These are phyloP conservation scores for Dermochelys coriacea DNA, from an alignment of 2,797 vertebrate species.

Conservation along the genomic window DNA sequence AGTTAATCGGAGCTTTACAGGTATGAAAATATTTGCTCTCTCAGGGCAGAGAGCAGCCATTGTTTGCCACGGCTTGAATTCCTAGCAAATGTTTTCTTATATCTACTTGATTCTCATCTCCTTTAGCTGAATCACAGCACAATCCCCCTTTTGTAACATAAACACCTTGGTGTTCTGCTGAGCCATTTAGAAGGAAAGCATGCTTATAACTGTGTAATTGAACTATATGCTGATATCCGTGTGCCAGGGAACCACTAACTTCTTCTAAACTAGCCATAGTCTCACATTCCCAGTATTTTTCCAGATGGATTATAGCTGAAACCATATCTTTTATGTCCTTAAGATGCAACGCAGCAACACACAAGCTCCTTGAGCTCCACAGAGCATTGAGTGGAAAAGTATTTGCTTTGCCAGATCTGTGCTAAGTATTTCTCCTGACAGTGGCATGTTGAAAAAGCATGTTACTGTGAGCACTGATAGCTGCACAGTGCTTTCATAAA, in stretches of 20 bases:
- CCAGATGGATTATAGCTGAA: constrained; percentile 63
- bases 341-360: constrained; percentile 53
- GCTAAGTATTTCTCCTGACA: constrained; percentile 64
- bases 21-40: constrained; percentile 28
- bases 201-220: constrained; percentile 59
- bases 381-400: constrained; percentile 49
- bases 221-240: not conserved
- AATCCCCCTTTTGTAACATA: constrained; percentile 38
- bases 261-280: constrained; percentile 37
- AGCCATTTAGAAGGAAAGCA: constrained; percentile 36
- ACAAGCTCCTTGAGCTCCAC: constrained; percentile 47
- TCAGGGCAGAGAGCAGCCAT: not conserved
- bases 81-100: constrained; percentile 8
- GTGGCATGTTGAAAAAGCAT: constrained; percentile 54
- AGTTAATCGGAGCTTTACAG: constrained; percentile 32
- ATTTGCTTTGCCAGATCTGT: constrained; percentile 46
- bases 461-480: constrained; percentile 43
- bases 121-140: constrained; percentile 35
- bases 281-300: constrained; percentile 58
- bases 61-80: constrained; percentile 10
- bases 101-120: constrained; percentile 26
- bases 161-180: constrained; percentile 11
- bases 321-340: constrained; percentile 63
- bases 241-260: constrained; percentile 38
- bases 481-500: constrained; percentile 18